These are phyloP conservation scores for Lepidothrix coronata DNA, from an alignment of 2,113 vertebrate species.

Conservation along the genomic window DNA sequence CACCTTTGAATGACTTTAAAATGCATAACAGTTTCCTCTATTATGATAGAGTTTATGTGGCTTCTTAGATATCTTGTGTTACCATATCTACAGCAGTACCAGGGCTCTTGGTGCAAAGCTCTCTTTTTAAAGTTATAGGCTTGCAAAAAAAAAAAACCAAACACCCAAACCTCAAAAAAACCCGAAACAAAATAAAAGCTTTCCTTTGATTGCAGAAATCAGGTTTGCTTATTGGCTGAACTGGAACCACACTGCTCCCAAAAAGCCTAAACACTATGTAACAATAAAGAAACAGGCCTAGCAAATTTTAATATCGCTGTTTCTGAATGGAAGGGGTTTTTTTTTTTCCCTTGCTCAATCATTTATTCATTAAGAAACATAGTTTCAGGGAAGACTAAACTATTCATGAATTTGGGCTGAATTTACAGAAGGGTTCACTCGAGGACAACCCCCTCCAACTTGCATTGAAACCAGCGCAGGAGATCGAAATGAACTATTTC, in stretches of 20 bases:
- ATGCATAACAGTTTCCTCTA: neutral
- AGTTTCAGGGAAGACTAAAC: conserved; percentile 28
- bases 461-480: neutral
- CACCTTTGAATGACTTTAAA: neutral
- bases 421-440: conserved; percentile 37
- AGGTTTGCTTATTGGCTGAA: neutral
- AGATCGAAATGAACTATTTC: neutral
- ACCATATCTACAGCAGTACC: neutral
- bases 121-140: neutral
- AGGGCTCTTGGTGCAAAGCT: neutral
- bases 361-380: conserved; percentile 46
- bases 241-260: neutral
- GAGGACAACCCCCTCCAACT: neutral
- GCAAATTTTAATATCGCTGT: neutral
- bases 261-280: neutral
- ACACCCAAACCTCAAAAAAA: too few relatives aligned
- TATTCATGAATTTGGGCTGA: conserved; percentile 38
- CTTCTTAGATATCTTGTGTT: neutral
- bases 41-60: neutral
- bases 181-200: neutral
- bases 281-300: neutral
- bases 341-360: neutral
- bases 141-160: neutral
- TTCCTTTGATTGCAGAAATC: neutral
- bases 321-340: neutral